Evolutionary conservation across 2,113 vertebrate species (phyloP).

Genomic region (Pao palembangensis): DNA sequence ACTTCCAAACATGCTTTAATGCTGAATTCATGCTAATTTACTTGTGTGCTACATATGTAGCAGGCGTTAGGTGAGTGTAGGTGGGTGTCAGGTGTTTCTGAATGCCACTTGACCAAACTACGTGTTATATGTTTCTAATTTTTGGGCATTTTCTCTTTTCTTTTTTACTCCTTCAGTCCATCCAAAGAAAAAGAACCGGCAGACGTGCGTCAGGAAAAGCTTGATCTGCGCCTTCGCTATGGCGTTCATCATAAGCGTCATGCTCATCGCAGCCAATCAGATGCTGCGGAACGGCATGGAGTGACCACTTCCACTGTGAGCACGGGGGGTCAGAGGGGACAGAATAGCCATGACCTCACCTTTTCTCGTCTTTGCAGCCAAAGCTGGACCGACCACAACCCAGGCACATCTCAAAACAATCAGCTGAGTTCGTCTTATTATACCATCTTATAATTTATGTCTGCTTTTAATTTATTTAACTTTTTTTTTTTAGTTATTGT

Average conservation of each 20-base stretch:
- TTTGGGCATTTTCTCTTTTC: not conserved
- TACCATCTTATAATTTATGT: not conserved
- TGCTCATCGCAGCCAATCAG: conserved; percentile 98
- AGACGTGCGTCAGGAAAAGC: conserved; percentile 98
- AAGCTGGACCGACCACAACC: conserved; percentile 64
- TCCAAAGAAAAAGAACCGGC: conserved; percentile 94
- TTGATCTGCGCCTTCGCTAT: conserved; percentile 98
- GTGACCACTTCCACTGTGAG: conserved; percentile 82
- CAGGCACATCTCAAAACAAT: conserved; percentile 58
- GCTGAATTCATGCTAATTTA: not conserved
- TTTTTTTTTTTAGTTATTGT: conserved; percentile 12
- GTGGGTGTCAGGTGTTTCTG: conserved; percentile 1
- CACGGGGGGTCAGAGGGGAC: conserved; percentile 50
- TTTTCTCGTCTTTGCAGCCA: conserved; percentile 58
- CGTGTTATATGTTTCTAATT: not conserved
- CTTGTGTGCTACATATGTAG: not conserved
- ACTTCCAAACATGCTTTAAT: not conserved
- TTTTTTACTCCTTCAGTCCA: conserved; percentile 77
- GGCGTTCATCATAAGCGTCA: conserved; percentile 99
- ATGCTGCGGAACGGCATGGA: conserved; percentile 99
- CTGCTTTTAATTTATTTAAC: conserved; percentile 13
- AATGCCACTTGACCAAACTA: too few species aligned
- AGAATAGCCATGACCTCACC: conserved; percentile 62
- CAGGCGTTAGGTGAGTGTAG: not conserved
- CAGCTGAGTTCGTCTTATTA: conserved; percentile 21